A percentile compares a stretch with the other conserved stretches of the same genome.
Evolutionary conservation across 2,888 invertebrate species (phyloP).

Genomic region (Volucella bombylans): DNA sequence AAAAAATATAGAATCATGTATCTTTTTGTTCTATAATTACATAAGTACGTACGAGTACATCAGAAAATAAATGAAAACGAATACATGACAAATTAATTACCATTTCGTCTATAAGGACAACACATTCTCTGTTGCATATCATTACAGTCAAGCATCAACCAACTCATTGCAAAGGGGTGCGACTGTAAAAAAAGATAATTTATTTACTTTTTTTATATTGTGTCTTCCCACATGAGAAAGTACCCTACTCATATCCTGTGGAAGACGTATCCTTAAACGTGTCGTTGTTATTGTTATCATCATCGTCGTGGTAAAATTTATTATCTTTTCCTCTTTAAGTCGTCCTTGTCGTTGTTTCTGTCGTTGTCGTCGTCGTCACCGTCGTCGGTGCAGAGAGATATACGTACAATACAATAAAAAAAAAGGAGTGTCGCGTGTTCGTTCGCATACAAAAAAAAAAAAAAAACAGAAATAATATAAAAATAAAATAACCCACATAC

Average conservation of each 20-base stretch:
- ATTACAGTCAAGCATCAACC: conserved; percentile 37
- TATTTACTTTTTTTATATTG: not conserved
- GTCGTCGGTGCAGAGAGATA: conserved; percentile 1
- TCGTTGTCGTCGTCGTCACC: conserved; percentile 2
- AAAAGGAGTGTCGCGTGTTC: conserved; percentile 54
- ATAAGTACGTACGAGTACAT: conserved; percentile 33
- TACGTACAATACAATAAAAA: not conserved
- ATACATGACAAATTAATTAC: conserved; percentile 52
- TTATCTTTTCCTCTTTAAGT: not conserved
- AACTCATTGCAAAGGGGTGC: conserved; percentile 42
- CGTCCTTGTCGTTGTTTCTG: not conserved
- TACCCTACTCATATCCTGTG: conserved; percentile 43
- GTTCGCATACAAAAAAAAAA: conserved; percentile 20
- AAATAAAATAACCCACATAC: conserved; percentile 55
- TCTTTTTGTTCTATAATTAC: conserved; percentile 18
- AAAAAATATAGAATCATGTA: conserved; percentile 9
- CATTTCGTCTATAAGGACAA: conserved; percentile 21
- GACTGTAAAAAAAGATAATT: conserved; percentile 45
- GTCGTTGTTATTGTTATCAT: conserved; percentile 34
- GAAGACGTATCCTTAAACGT: conserved; percentile 48
- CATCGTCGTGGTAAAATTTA: conserved; percentile 8
- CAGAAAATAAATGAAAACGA: conserved; percentile 40
- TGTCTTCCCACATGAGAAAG: too few species aligned
- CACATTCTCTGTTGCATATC: conserved; percentile 55
- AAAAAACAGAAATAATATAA: conserved; percentile 28